Evolutionary conservation across 2,113 vertebrate species (phyloP).

Genomic region (Camelus dromedarius): DNA sequence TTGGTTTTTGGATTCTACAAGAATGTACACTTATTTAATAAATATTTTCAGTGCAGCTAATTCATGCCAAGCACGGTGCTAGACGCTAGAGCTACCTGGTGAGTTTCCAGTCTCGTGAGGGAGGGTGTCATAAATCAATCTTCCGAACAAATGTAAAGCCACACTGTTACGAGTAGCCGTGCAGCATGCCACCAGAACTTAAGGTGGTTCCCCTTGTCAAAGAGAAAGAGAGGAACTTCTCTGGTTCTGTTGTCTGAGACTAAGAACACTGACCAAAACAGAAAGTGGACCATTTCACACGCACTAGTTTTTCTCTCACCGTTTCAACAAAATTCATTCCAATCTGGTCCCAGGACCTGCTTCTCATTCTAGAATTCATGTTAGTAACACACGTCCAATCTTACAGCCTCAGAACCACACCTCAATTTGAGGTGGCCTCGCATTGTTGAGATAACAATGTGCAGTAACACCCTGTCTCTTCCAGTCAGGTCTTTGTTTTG

Average conservation of each 20-base stretch:
- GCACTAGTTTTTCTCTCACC: slow-evolving; percentile 61
- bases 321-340: slow-evolving; percentile 42
- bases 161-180: neutral
- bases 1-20: neutral
- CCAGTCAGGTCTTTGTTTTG: slow-evolving; percentile 87
- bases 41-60: slow-evolving; percentile 23
- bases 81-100: neutral
- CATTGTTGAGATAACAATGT: slow-evolving; percentile 87
- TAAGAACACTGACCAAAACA: neutral
- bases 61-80: neutral
- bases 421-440: slow-evolving; percentile 88
- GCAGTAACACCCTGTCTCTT: slow-evolving; percentile 85
- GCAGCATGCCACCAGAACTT: neutral
- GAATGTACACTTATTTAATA: neutral
- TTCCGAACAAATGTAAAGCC: neutral
- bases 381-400: slow-evolving; percentile 86
- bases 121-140: neutral
- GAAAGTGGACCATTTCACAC: slow-evolving; percentile 6
- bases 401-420: slow-evolving; percentile 86
- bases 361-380: slow-evolving; percentile 82
- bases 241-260: neutral
- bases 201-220: neutral
- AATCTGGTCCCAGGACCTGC: slow-evolving; percentile 31
- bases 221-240: neutral
- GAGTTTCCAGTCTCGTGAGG: neutral